Percentiles rank a stretch among this genome's conserved stretches.
These are phyloP conservation scores for Dryocosmus kuriphilus DNA, from an alignment of 2,888 invertebrate genomes.

Conservation along the genomic window DNA sequence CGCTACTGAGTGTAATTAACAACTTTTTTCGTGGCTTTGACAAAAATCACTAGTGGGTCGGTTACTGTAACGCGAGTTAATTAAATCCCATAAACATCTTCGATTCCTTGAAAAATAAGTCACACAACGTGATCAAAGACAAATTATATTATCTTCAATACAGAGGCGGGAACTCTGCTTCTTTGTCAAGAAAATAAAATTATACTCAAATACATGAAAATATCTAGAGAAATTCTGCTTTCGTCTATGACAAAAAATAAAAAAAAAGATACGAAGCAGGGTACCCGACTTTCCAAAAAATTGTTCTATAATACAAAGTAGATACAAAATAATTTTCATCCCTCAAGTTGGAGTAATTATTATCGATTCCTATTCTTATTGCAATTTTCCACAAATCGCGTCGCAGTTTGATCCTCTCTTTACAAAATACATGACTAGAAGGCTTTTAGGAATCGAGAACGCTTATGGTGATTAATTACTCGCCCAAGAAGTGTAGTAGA, in stretches of 20 bases:
- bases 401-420: constrained; percentile 20
- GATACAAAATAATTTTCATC: constrained; percentile 26
- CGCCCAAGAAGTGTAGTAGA: constrained; percentile 24
- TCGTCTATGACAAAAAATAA: neutral
- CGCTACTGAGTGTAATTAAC: constrained; percentile 59
- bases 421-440: constrained; percentile 41
- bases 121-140: constrained; percentile 15
- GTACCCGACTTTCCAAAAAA: constrained; percentile 8
- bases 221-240: neutral
- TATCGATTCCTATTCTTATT: constrained; percentile 16
- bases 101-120: constrained; percentile 30
- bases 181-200: constrained; percentile 3
- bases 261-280: neutral
- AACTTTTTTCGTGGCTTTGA: constrained; percentile 50
- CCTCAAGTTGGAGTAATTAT: constrained; percentile 1
- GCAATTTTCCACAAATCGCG: constrained; percentile 24
- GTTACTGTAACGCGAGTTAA: neutral
- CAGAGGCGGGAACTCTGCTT: neutral
- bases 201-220: neutral
- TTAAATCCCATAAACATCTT: constrained; percentile 11
- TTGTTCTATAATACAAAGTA: constrained; percentile 2
- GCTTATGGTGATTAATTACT: constrained; percentile 3
- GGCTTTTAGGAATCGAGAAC: constrained; percentile 17
- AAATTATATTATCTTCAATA: constrained; percentile 22
- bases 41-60: constrained; percentile 20